Evolutionary conservation across 2,888 invertebrate genomes (phyloP), one percentile per base, ranked within the genome.

Genomic region (Ophioninae sp.): DNA sequence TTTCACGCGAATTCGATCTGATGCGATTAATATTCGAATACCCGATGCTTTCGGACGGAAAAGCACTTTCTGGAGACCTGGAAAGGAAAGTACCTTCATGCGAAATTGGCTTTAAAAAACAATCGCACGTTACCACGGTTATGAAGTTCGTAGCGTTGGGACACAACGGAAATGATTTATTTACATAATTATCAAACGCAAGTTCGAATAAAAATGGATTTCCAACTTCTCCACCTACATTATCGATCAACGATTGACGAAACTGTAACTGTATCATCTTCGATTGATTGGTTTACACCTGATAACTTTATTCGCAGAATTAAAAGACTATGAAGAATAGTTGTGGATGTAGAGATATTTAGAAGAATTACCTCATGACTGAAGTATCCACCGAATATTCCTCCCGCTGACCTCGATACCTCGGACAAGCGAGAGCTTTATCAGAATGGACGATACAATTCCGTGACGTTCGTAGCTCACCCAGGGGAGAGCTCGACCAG

Each of bases 1-100:
- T 88, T 86, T 82, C 69, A 69, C 87, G 87, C 86, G 85, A 87
- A 87, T 89, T 86, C 84, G 86, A 87, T 87, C 86, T 85, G 85
- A 88, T 88, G 82, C 82, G 76, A 79, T 23, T 56, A 2, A n/a
- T 21, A 41, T 67, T 21, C 8, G 69, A 17, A 39, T 23, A 17
- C 17, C 17, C 50, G 50, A 50, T 50, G 50, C 50, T 17, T 50
- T 50, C 50, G 50, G 13, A 17, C 50, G 50, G 50, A 50, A 50
- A 50, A 50, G 50, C 50, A 50, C 7, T 6, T 17, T 13, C 17
- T 13, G 50, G 50, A 50, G 50, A 50, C 50, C 30, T 3, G 30
- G 30, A 30, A 3, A 30, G 30, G 30, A 30, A 30, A 30, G 30
- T 30, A 30, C 30, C 30, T 30, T 3, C 2, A 30, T 30, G 30